These are phyloP conservation scores for Gymnocephalus cernua DNA, from an alignment of 2,113 vertebrate genomes.

Conservation along the genomic window DNA sequence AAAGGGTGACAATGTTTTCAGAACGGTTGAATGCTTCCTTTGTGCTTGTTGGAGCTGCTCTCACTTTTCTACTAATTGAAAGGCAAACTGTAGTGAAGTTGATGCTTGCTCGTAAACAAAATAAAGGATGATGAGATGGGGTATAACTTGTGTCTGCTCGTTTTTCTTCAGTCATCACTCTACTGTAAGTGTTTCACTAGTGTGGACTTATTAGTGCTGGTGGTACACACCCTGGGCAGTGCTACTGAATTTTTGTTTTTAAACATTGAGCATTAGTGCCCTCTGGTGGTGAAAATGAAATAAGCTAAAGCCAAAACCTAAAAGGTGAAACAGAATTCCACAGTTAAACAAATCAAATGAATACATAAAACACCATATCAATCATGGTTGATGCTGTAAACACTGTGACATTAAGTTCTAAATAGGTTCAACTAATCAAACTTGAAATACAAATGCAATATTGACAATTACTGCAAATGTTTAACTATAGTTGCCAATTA, in stretches of 20 bases:
- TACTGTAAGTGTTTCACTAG: not conserved
- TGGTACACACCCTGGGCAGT: constrained; percentile 26
- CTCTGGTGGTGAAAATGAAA: constrained; percentile 47
- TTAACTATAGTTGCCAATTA: not conserved
- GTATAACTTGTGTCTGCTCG: constrained; percentile 53
- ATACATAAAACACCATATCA: not conserved
- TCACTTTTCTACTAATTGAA: constrained; percentile 84
- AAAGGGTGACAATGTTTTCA: constrained; percentile 62
- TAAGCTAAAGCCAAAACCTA: not conserved
- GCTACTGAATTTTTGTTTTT: not conserved
- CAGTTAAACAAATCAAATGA: not conserved
- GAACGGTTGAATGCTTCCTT: constrained; percentile 80
- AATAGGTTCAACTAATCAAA: not conserved
- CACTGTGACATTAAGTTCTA: not conserved
- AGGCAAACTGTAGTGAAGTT: constrained; percentile 84
- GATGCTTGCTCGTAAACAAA: constrained; percentile 87
- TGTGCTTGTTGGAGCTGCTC: constrained; percentile 83
- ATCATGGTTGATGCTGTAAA: not conserved
- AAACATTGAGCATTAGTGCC: constrained; percentile 9
- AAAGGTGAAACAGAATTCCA: not conserved
- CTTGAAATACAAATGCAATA: not conserved
- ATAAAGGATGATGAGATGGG: constrained; percentile 86
- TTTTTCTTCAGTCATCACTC: constrained; percentile 17
- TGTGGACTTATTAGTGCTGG: not conserved
- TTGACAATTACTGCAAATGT: not conserved